phyloP scores from a whole-genome alignment of 2,797 vertebrate genomes.

The Lophotriccus pileatus region DNA sequence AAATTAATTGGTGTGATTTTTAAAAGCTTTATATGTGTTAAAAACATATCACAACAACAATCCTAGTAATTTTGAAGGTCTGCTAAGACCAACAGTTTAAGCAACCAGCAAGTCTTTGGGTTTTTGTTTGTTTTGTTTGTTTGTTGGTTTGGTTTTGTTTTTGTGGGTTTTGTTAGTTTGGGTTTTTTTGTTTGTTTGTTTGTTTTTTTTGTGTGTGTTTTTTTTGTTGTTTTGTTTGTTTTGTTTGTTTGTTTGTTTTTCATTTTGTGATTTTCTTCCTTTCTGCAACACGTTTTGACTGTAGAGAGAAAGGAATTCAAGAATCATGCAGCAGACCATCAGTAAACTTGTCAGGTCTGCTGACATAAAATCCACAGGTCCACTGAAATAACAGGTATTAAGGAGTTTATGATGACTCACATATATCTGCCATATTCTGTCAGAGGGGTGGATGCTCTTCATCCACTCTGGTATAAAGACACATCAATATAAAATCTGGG shows the following conservation, averaged over 20 bases:
- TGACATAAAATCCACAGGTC: neutral
- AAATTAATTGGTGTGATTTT: neutral
- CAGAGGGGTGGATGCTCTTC: neutral
- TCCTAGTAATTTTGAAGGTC: neutral
- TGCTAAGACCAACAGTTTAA: neutral
- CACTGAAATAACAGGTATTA: neutral
- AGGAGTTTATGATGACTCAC: neutral
- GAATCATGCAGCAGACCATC: neutral
- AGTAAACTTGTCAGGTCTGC: neutral
- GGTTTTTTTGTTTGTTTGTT: too few species aligned
- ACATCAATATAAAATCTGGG: neutral
- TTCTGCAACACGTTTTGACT: neutral
- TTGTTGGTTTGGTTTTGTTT: too few species aligned
- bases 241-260: neutral
- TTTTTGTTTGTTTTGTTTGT: too few species aligned
- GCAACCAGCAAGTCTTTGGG: neutral
- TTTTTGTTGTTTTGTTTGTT: too few species aligned
- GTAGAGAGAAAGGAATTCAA: neutral
- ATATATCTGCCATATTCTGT: neutral
- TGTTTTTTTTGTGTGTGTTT: too few species aligned
- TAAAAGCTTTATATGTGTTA: neutral
- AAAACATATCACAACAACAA: neutral
- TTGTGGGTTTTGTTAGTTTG: too few species aligned
- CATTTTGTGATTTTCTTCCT: neutral
- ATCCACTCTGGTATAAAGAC: neutral